A percentile compares a stretch with the other conserved stretches of the same genome.
Conservation (phyloP, 2,888 invertebrate species). For the Harmothoe impar region DNA sequence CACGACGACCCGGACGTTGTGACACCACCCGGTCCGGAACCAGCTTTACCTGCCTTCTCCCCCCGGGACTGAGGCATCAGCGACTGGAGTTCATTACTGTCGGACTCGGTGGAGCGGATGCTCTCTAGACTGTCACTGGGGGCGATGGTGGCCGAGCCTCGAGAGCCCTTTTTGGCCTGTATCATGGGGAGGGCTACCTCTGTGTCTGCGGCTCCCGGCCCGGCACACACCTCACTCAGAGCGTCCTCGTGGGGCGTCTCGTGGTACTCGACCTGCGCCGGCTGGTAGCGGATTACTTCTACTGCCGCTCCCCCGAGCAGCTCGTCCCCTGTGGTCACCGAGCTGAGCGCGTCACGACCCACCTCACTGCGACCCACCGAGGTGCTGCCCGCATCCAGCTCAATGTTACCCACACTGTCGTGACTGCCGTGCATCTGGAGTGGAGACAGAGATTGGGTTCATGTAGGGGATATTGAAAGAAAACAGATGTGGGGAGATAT, state of each 20-base stretch:
- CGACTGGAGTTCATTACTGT: constrained; percentile 60
- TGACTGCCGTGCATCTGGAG: constrained; percentile 69
- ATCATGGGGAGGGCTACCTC: background rate
- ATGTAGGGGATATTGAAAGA: no score
- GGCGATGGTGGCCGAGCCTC: background rate
- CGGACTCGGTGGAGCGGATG: constrained; percentile 56
- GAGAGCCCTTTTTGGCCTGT: background rate
- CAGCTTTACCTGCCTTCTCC: background rate
- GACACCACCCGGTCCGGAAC: background rate
- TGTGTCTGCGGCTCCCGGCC: background rate
- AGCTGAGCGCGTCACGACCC: constrained; percentile 59
- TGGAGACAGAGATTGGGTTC: background rate
- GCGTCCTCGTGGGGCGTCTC: constrained; percentile 47
- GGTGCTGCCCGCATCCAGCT: constrained; percentile 67
- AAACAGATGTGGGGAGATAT: no score
- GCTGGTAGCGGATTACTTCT: constrained; percentile 70
- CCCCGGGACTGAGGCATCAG: constrained; percentile 51
- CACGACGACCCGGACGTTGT: background rate
- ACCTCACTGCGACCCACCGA: constrained; percentile 68
- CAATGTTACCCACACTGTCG: constrained; percentile 69
- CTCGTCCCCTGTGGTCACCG: constrained; percentile 65
- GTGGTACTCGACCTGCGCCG: constrained; percentile 70
- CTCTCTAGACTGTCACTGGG: constrained; percentile 63
- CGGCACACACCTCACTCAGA: background rate
- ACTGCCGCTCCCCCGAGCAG: constrained; percentile 35